These are phyloP conservation scores for Eurois occulta DNA, from an alignment of 2,888 invertebrate genomes.

Conservation along the genomic window DNA sequence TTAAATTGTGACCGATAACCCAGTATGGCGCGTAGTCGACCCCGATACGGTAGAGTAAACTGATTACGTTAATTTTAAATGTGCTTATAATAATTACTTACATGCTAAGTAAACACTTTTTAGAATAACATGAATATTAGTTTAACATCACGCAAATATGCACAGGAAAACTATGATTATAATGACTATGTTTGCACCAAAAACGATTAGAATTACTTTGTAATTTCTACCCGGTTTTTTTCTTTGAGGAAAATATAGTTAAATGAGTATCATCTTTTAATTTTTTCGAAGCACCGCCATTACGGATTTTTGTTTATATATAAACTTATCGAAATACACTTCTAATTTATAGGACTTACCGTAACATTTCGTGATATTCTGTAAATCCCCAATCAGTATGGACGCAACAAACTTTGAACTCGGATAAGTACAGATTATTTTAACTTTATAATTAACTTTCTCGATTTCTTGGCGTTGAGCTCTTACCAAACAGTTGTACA, in stretches of 20 bases:
- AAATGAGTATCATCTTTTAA: not conserved
- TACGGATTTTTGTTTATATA: not conserved
- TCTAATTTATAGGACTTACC: conserved; percentile 10
- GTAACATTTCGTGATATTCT: conserved; percentile 15
- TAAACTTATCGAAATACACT: conserved; percentile 15
- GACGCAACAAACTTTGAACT: conserved; percentile 31
- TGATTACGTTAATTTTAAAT: not conserved
- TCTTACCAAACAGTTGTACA: not conserved
- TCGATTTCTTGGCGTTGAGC: conserved; percentile 29
- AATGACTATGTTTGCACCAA: not conserved
- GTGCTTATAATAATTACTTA: conserved; percentile 14
- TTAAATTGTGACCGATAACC: not conserved
- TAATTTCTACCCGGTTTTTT: not conserved
- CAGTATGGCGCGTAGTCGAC: not conserved
- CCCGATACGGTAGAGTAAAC: conserved; percentile 7
- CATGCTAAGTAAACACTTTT: not conserved
- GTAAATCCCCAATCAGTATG: conserved; percentile 28
- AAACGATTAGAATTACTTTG: not conserved
- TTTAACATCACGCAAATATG: not conserved
- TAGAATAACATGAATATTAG: not conserved
- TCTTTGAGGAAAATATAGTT: not conserved
- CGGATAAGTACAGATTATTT: conserved; percentile 36
- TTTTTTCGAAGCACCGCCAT: not conserved
- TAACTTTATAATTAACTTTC: conserved; percentile 48
- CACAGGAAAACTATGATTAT: not conserved